Evolutionary conservation across 2,113 vertebrate genomes (phyloP), one percentile per base, ranked within the genome.

Genomic region (Capreolus pygargus): DNA sequence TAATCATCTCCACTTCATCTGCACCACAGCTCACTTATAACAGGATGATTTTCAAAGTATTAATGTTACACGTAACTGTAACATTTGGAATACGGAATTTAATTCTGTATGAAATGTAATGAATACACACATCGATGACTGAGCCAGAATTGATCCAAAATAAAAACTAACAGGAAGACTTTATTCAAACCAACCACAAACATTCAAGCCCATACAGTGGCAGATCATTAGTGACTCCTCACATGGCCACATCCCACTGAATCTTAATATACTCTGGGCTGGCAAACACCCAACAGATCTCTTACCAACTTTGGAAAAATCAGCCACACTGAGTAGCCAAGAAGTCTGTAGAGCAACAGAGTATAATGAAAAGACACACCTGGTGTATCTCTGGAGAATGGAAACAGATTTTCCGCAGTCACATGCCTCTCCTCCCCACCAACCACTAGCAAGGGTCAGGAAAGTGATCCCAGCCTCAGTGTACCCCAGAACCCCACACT

Each of bases 381-480:
- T 43, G 33, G n/a, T 2, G 1, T 33, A 8, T 13, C 74, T 84
- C 67, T 87, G 57, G 5, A 33, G 45, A 36, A 6, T 36, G 64
- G 11, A 52, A 33, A 33, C 79, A 95, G 61, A 43, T 5, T 9
- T 8, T 33, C 39, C 74, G 13, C 39, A 67, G 11, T 3, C 43
- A 14, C 33, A 13, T 0, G 11, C 12, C 45, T 25, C n/a, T 23
- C 25, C 19, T 43, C n/a, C 10, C 23, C 7, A 30, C 39, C 4
- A 16, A 12, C 15, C 5, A 28, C 25, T 8, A 47, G 12, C 11
- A 45, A 67, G 91, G 4, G 14, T 17, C 39, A 28, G 57, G 27
- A 39, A 61, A 52, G 50, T 43, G 55, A 28, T 33, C 39, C 33
- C 15, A 60, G 23, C 7, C 45, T 47, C 16, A 2, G 1, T 54